These are phyloP conservation scores for Chloroceryle aenea DNA, from an alignment of 2,113 vertebrate species.

Conservation along the genomic window DNA sequence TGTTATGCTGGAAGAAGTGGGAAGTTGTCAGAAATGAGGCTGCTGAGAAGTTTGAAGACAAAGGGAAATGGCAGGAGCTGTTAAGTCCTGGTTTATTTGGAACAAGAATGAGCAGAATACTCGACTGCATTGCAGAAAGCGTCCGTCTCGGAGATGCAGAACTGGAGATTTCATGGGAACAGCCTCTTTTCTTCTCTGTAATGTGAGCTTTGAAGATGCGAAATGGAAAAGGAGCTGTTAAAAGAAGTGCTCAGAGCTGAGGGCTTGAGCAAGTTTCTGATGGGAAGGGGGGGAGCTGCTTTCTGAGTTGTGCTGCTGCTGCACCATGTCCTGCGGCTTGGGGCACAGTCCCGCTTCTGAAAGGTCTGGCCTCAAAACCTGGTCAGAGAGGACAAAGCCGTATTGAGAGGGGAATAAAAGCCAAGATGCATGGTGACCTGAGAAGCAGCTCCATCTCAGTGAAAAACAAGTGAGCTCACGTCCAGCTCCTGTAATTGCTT, in stretches of 20 bases:
- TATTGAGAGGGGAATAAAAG: constrained; percentile 21
- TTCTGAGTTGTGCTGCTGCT: rapidly evolving
- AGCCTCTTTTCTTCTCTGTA: background rate
- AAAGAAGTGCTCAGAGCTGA: background rate
- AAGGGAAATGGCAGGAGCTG: background rate
- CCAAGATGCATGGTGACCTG: background rate
- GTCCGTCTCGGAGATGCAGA: background rate
- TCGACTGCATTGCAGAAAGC: background rate
- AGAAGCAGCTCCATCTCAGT: constrained; percentile 34
- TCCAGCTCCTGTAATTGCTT: constrained; percentile 38
- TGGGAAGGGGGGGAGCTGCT: background rate
- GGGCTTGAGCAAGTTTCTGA: background rate
- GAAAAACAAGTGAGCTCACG: constrained; percentile 44
- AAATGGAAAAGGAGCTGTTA: background rate
- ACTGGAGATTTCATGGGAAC: background rate
- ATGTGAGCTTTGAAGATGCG: background rate
- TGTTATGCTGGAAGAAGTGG: background rate
- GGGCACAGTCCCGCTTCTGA: background rate
- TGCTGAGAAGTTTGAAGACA: background rate
- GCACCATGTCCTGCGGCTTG: rapidly evolving
- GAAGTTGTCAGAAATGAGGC: background rate
- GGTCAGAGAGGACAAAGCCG: background rate
- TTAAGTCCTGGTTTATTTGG: background rate
- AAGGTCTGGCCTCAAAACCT: background rate
- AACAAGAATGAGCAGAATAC: background rate